Conservation (phyloP, 2,113 vertebrate species). For the Aleadryas rufinucha region DNA sequence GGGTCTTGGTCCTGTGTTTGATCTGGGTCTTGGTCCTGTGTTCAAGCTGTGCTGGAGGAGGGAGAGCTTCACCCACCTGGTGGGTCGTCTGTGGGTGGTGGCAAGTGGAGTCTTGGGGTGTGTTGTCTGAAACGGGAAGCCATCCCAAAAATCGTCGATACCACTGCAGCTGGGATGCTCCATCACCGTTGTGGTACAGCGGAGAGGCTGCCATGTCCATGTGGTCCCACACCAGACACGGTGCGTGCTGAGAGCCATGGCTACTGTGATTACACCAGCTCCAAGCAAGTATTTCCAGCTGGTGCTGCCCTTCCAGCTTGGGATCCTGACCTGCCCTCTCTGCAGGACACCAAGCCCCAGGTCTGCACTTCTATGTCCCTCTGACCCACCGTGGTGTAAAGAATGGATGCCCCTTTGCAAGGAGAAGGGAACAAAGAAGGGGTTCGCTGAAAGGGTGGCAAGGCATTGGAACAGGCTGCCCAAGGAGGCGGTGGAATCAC, state of each 20-base stretch:
- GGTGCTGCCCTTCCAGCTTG: background rate
- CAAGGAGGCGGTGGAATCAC: background rate
- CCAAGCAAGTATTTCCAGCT: background rate
- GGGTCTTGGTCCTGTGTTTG: background rate
- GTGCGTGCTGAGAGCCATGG: accelerated
- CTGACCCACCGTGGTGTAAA: accelerated
- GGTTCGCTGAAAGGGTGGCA: background rate
- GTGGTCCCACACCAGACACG: accelerated
- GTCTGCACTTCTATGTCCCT: background rate
- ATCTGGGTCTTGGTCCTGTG: background rate
- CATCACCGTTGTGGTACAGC: accelerated
- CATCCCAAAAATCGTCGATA: background rate
- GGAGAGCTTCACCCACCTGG: accelerated
- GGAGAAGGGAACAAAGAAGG: background rate
- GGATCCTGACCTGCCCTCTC: background rate
- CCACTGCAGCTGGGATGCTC: background rate
- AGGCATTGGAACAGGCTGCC: background rate
- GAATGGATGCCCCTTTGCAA: background rate
- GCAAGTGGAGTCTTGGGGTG: accelerated
- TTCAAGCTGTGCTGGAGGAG: background rate
- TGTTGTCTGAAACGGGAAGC: background rate
- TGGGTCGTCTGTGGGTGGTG: accelerated
- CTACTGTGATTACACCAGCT: background rate
- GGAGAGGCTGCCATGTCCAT: accelerated
- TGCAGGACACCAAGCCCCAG: accelerated